Base-by-base conservation (phyloP, 2,888 invertebrate genomes). In the Tetanocera ferruginea region DNA sequence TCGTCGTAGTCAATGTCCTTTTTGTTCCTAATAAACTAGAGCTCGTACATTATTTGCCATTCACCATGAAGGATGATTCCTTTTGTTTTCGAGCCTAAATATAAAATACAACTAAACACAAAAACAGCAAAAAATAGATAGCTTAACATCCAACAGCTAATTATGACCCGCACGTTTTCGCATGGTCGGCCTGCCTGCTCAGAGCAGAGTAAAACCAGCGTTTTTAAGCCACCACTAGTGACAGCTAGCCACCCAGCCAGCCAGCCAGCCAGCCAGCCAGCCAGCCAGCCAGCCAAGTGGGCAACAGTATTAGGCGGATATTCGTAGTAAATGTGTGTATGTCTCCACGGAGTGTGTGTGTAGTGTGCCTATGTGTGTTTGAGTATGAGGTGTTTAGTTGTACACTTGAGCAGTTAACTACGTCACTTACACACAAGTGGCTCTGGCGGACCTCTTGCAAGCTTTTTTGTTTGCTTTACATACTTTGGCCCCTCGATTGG, bases 141-240 rank as follows among this genome's bases (percentile, higher is more conserved):
- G 75, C 67, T 75, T 84, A 72, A 80, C 82, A 82, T 83, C 82
- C 83, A 83, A 83, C 85, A 84, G 84, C 88, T 88, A 88, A 88
- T 88, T 88, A 88, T 88, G 87, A 86, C 88, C 87, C 87, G 87
- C 87, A 88, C 87, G 85, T 87, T 88, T 87, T 75, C 75, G 75
- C 75, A 75, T 75, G 55, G 75, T 49, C 66, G 75, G 49, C 57
- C 57, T 62, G 64, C 51, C 64, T 72, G 57, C 72, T 60, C 52
- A 70, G 14, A 71, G 55, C 23, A 43, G 43, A 43, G 43, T 1
- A 37, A 37, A 6, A 11, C 14, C 43, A 43, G 43, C 43, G 11
- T 43, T 11, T 43, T 43, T 43, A 43, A 43, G 43, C 11, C 43
- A 43, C 37, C 37, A 37, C 43, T 6, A 43, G 37, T 37, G 69